These are phyloP conservation scores for Thamnophis sirtalis DNA, from an alignment of 2,113 vertebrate species.

Conservation along the genomic window DNA sequence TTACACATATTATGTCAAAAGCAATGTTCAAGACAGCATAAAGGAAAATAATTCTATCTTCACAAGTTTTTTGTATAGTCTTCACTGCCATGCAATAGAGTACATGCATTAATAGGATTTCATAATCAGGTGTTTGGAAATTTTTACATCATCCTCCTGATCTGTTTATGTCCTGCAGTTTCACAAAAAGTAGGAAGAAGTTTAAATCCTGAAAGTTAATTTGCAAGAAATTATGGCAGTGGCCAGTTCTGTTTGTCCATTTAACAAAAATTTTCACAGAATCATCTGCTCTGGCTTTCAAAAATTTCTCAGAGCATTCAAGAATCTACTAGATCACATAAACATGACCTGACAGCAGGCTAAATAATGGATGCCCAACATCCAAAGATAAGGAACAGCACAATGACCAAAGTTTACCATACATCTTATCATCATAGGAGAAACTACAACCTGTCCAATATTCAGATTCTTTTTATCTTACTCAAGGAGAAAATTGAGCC, in stretches of 20 bases:
- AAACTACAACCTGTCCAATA: not conserved
- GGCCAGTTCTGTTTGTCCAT: not conserved
- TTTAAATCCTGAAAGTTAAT: not conserved
- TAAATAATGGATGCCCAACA: not conserved
- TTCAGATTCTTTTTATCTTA: not conserved
- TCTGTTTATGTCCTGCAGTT: not conserved
- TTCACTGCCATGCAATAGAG: not conserved
- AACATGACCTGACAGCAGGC: not conserved
- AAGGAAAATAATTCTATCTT: not conserved
- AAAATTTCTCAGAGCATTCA: not conserved
- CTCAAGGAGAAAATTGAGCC: not conserved
- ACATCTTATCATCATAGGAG: not conserved
- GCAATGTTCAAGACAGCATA: not conserved
- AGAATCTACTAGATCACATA: not conserved
- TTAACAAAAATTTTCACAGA: not conserved
- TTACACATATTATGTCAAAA: not conserved
- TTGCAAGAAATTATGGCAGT: not conserved
- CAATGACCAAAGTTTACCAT: not conserved
- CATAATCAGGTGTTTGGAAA: not conserved
- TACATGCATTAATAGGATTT: not conserved
- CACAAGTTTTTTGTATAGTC: not conserved
- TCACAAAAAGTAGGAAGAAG: not conserved
- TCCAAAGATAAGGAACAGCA: not conserved
- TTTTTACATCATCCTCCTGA: not conserved
- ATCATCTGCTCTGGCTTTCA: not conserved